Percentiles rank a stretch among this genome's conserved stretches.
phyloP scores from a whole-genome alignment of 2,888 invertebrate species.

The Mycogona germanica region DNA sequence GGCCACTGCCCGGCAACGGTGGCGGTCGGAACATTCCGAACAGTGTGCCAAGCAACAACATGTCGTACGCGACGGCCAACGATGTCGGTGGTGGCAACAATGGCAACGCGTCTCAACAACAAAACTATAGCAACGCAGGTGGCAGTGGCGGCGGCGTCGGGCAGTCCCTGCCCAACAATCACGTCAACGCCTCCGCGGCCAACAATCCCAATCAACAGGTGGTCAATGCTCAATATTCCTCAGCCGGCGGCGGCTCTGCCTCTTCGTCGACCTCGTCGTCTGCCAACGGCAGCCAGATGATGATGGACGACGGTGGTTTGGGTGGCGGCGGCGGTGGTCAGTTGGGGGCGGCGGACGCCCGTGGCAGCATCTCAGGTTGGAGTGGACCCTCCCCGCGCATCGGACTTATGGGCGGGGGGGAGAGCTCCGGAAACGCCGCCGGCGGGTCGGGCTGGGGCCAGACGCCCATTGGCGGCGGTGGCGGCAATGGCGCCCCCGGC shows the following conservation, averaged over 20 bases:
- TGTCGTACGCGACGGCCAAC: neutral
- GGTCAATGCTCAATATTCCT: slow-evolving; percentile 17
- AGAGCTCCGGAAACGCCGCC: slow-evolving; percentile 57
- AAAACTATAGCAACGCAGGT: slow-evolving; percentile 2
- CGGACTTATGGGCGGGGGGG: slow-evolving; percentile 62
- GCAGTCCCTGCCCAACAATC: too few relatives aligned
- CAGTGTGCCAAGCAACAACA: slow-evolving; percentile 11
- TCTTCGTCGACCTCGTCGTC: neutral
- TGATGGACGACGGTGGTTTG: slow-evolving; percentile 1
- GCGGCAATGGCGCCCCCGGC: neutral
- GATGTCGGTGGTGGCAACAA: neutral
- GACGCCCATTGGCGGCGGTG: slow-evolving; percentile 1
- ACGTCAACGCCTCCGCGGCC: neutral
- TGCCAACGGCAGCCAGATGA: neutral
- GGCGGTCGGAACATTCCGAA: slow-evolving; percentile 19
- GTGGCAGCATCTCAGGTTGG: slow-evolving; percentile 17
- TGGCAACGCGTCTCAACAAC: slow-evolving; percentile 1
- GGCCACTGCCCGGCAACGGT: neutral
- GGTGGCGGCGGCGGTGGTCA: neutral
- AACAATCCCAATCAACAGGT: slow-evolving; percentile 10
- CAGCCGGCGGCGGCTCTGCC: too few relatives aligned
- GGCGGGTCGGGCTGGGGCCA: slow-evolving; percentile 62
- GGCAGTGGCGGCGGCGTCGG: slow-evolving; percentile 2
- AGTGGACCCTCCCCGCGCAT: slow-evolving; percentile 40
- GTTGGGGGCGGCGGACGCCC: neutral